Conservation (phyloP, 2,888 invertebrate species). For the Volucella inanis region DNA sequence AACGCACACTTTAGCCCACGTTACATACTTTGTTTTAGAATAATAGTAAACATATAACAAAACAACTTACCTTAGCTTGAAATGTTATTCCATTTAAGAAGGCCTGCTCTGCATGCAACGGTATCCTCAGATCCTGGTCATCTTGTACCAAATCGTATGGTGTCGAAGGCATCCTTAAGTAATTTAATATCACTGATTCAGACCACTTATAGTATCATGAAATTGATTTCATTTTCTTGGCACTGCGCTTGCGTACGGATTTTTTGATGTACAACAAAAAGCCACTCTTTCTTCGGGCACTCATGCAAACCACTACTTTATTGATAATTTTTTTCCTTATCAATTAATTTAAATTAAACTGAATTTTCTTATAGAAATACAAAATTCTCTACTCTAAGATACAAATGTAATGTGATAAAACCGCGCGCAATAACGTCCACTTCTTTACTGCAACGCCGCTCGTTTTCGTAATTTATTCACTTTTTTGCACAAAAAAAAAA, state of each 20-base stretch:
- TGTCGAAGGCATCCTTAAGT: conserved; percentile 91
- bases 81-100: conserved; percentile 97
- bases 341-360: conserved; percentile 6
- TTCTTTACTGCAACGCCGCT: conserved; percentile 1
- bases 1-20: no score
- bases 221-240: conserved; percentile 83
- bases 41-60: background rate
- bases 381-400: background rate
- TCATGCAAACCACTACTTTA: conserved; percentile 79
- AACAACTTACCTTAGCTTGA: conserved; percentile 94
- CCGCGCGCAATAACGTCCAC: conserved; percentile 1
- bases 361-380: conserved; percentile 1
- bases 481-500: background rate
- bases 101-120: conserved; percentile 98
- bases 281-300: conserved; percentile 80
- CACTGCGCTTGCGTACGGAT: conserved; percentile 82
- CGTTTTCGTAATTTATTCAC: conserved; percentile 51
- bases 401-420: conserved; percentile 1
- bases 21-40: background rate
- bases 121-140: conserved; percentile 97
- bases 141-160: conserved; percentile 97
- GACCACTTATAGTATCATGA: conserved; percentile 84
- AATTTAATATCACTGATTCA: conserved; percentile 83
- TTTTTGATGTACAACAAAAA: conserved; percentile 82
- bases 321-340: conserved; percentile 40